Conservation (phyloP, 2,888 invertebrate genomes). For the Sphaerophoria taeniata region DNA sequence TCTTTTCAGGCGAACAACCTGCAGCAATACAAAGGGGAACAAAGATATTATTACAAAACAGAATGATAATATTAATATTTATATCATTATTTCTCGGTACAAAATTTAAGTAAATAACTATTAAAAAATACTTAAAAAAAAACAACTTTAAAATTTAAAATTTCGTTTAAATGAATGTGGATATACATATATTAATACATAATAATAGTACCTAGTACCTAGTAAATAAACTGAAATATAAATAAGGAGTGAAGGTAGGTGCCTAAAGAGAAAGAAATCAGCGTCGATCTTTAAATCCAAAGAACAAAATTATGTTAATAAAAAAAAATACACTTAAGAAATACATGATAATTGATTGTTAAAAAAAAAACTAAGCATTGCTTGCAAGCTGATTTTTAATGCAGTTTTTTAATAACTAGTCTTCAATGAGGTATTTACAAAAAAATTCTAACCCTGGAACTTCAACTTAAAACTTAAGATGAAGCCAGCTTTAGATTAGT, state of each 20-base stretch:
- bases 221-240: constrained; percentile 43
- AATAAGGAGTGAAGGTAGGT: constrained; percentile 15
- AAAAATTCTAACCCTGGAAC: too few species aligned
- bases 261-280: constrained; percentile 43
- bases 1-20: constrained; percentile 89
- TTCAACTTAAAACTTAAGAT: too few species aligned
- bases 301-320: constrained; percentile 47
- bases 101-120: constrained; percentile 60
- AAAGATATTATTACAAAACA: constrained; percentile 63
- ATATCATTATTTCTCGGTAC: constrained; percentile 70
- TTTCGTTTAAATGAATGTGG: constrained; percentile 52
- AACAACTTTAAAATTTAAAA: constrained; percentile 21
- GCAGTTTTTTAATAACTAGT: too few species aligned
- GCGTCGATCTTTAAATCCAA: constrained; percentile 33
- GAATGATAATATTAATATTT: constrained; percentile 65
- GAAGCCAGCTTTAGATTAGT: too few species aligned
- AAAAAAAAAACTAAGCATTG: too few species aligned
- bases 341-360: neutral
- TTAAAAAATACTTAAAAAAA: constrained; percentile 42
- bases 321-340: constrained; percentile 30
- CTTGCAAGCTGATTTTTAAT: too few species aligned
- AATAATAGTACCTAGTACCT: constrained; percentile 12
- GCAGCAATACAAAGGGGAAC: constrained; percentile 89
- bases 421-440: too few species aligned
- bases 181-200: constrained; percentile 21